Evolutionary conservation across 2,888 invertebrate genomes (phyloP), one percentile per base, ranked within the genome.

Genomic region (Chironomus riparius): DNA sequence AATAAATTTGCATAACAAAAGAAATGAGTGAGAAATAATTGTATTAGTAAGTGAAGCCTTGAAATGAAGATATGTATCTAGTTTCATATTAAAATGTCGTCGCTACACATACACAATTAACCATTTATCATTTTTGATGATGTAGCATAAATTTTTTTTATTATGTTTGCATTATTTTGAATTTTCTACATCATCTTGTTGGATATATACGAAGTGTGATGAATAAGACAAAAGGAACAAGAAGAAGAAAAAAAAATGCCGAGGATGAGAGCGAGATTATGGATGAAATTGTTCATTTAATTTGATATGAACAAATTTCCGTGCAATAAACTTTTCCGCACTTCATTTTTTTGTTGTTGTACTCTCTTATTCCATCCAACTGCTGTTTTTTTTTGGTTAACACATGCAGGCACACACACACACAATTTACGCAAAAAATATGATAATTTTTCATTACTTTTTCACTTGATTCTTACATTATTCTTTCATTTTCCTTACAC

Each of bases 1-100:
- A n/a, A 22, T 13, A 74, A 74, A 74, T 74, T 74, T 47, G 68
- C 74, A 74, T 74, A 74, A 74, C 61, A 74, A 74, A 74, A 68
- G 74, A 50, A 15, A 50, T 15, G 13, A 68, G 38, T 5, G 47
- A 47, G 18, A n/a, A 15, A 47, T 48, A 65, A 47, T 73, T 73
- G 73, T 62, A 56, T 62, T 61, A 73, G 73, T 62, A 10, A 7
- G 50, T 15, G 72, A 70, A 72, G 62, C 72, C 72, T 72, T 72
- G 72, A 72, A 70, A 56, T 22, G 22, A 22, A 12, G 56, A 56
- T 56, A 56, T 56, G 56, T 56, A 56, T 56, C 56, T 56, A 56
- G 56, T 56, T 56, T 56, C 56, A 56, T n/a, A 50, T 50, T 50
- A 15, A 13, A 56, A 15, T 56, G 56, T 18, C 18, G 56, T 56